Percentiles rank a stretch among this genome's conserved stretches.
phyloP scores from a whole-genome alignment of 2,113 vertebrate genomes.

The Notarius quadriscutis region DNA sequence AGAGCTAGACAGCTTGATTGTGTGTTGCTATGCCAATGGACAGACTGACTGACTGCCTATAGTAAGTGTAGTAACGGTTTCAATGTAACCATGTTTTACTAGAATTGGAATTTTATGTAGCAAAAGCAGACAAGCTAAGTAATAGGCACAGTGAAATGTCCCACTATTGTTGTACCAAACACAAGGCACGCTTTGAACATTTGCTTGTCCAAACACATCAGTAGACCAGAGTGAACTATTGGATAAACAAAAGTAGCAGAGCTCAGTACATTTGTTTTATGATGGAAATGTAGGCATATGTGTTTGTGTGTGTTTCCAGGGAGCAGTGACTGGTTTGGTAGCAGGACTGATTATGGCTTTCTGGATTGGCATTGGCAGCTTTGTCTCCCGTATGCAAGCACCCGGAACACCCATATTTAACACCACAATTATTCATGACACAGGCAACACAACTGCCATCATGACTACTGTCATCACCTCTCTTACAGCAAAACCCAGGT shows the following conservation, averaged over 20 bases:
- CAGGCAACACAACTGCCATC: slow-evolving; percentile 63
- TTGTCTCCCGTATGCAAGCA: slow-evolving; percentile 59
- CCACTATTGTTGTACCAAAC: not conserved
- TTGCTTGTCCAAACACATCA: not conserved
- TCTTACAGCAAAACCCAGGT: slow-evolving; percentile 66
- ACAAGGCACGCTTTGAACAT: not conserved
- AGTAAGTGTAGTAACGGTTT: not conserved
- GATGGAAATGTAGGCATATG: not conserved
- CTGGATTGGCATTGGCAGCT: slow-evolving; percentile 89
- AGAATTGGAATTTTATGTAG: no score
- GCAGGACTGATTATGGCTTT: slow-evolving; percentile 89
- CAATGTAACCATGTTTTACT: not conserved
- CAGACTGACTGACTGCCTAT: not conserved
- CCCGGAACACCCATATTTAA: slow-evolving; percentile 46
- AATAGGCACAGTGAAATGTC: not conserved
- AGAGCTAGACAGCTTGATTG: not conserved
- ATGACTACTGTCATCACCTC: slow-evolving; percentile 66
- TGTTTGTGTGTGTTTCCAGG: slow-evolving; percentile 67
- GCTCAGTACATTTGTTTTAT: not conserved
- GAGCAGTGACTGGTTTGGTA: slow-evolving; percentile 80
- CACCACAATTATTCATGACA: slow-evolving; percentile 51
- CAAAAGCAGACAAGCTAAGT: not conserved
- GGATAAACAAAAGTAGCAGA: not conserved
- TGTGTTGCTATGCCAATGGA: not conserved
- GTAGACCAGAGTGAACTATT: not conserved